phyloP scores from a whole-genome alignment of 2,113 vertebrate species.

The Myodes glareolus region DNA sequence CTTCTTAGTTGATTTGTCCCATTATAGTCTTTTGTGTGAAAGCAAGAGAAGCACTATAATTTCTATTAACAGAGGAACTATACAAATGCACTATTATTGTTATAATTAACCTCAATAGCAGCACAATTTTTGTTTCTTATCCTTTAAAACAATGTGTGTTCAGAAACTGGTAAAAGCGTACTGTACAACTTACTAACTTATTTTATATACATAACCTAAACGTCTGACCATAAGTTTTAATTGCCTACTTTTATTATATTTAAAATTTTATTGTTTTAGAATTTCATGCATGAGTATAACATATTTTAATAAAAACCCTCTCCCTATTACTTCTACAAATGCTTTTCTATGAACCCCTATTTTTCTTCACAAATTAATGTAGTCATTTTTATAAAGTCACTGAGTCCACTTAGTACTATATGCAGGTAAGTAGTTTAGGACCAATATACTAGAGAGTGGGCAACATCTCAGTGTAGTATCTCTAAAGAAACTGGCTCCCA shows the following conservation, averaged over 20 bases:
- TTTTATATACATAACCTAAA: not conserved
- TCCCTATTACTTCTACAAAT: no score
- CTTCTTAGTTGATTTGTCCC: conserved; percentile 52
- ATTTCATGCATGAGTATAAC: not conserved
- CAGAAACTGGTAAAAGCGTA: not conserved
- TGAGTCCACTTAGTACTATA: not conserved
- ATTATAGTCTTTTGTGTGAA: conserved; percentile 22
- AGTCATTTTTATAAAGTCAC: not conserved
- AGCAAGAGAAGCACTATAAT: not conserved
- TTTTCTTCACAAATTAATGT: not conserved
- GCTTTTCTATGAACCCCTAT: not conserved
- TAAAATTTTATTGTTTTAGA: not conserved
- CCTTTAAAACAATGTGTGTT: not conserved
- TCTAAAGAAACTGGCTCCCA: not conserved
- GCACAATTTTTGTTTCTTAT: not conserved
- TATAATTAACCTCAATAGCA: not conserved
- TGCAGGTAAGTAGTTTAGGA: not conserved
- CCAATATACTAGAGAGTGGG: not conserved
- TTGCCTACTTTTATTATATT: not conserved
- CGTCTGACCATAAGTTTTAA: no score
- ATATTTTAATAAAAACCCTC: not conserved
- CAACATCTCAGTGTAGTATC: not conserved
- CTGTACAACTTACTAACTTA: not conserved
- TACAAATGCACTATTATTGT: not conserved
- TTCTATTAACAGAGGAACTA: conserved; percentile 31